Conservation (phyloP, 2,113 vertebrate genomes). For the Sebastes schlegelii region DNA sequence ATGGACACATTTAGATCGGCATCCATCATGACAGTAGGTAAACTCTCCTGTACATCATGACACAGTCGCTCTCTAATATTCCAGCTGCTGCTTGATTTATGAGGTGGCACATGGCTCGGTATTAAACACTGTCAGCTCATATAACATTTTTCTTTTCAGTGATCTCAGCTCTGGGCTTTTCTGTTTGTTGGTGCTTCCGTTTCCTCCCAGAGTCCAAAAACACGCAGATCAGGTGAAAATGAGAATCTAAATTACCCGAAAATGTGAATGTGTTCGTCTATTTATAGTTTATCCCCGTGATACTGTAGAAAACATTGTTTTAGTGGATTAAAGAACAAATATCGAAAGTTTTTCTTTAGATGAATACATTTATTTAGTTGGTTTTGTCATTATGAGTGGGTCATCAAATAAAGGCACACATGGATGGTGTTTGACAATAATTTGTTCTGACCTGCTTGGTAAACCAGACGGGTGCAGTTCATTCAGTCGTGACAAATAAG, state of each 20-base stretch:
- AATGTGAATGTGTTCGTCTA: neutral
- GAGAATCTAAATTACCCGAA: neutral
- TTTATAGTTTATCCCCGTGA: neutral
- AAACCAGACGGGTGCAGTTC: neutral
- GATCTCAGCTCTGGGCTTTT: neutral
- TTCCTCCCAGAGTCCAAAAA: neutral
- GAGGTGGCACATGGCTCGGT: neutral
- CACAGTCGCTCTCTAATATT: conserved; percentile 8
- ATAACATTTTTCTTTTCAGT: neutral
- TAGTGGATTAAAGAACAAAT: neutral
- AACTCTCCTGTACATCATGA: neutral
- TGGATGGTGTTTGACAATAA: neutral
- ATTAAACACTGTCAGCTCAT: conserved; percentile 6
- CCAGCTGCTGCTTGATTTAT: conserved; percentile 32
- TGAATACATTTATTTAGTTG: neutral
- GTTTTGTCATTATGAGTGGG: conserved; percentile 10
- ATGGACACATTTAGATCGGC: conserved; percentile 25
- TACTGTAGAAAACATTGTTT: neutral
- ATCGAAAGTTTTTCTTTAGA: neutral
- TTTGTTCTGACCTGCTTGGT: conserved; percentile 12
- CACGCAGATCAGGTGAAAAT: neutral
- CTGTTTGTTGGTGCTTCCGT: neutral
- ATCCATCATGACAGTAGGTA: conserved; percentile 21
- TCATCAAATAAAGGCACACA: neutral
- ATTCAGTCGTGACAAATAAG: conserved; percentile 22